phyloP scores from a whole-genome alignment of 2,797 vertebrate species.

The Cossypha polioptera region DNA sequence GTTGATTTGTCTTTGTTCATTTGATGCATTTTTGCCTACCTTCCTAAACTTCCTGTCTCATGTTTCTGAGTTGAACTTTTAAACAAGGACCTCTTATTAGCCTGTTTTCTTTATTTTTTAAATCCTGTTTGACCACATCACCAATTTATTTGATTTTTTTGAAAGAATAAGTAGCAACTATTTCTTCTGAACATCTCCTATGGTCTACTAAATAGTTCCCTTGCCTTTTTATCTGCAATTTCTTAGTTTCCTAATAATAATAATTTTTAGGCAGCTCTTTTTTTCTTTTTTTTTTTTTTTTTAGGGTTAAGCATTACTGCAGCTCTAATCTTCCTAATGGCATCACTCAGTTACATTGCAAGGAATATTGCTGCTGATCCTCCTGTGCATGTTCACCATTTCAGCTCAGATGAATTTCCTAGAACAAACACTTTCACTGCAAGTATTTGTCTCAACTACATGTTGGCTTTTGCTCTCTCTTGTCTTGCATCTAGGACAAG shows the following conservation, averaged over 20 bases:
- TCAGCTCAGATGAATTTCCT: neutral
- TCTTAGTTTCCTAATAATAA: neutral
- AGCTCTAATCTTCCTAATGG: neutral
- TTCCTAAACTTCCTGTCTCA: neutral
- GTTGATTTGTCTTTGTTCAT: neutral
- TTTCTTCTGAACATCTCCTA: neutral
- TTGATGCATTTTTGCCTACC: neutral
- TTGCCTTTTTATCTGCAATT: neutral
- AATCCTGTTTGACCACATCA: neutral
- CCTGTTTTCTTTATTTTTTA: too few relatives aligned
- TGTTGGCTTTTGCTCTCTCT: neutral
- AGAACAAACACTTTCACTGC: accelerated
- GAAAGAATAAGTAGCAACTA: neutral
- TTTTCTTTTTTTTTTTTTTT: neutral
- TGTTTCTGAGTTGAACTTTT: neutral
- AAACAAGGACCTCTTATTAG: neutral
- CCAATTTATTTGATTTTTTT: neutral
- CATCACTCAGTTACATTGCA: neutral
- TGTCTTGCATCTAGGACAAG: neutral
- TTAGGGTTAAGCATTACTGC: neutral
- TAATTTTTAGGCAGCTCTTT: neutral
- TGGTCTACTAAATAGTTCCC: neutral
- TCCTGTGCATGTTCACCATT: neutral
- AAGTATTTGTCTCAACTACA: neutral
- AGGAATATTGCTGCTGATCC: neutral